A percentile compares a stretch with the other conserved stretches of the same genome.
phyloP scores from a whole-genome alignment of 2,113 vertebrate species.

The Excalfactoria chinensis region DNA sequence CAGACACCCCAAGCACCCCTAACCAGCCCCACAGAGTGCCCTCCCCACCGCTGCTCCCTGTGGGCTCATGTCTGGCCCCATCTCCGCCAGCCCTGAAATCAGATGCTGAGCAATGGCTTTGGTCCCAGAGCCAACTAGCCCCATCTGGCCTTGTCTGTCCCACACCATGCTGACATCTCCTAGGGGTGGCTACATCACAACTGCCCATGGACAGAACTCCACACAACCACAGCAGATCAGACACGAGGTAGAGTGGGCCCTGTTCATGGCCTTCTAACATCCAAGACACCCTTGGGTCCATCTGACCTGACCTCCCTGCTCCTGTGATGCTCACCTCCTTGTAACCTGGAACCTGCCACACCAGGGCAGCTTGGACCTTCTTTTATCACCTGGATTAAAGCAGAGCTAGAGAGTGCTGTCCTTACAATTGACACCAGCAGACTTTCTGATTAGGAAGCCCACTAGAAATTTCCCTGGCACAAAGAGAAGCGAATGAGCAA shows the following conservation, averaged over 20 bases:
- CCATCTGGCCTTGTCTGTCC: constrained; percentile 52
- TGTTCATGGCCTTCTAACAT: background rate
- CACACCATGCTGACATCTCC: background rate
- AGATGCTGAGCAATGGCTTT: constrained; percentile 40
- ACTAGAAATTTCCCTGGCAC: background rate
- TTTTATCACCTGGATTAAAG: background rate
- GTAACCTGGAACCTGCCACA: background rate
- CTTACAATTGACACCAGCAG: background rate
- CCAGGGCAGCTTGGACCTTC: background rate
- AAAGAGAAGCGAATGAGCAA: background rate
- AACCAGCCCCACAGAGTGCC: background rate
- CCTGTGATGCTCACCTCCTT: background rate
- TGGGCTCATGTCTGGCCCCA: background rate
- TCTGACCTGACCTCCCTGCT: background rate
- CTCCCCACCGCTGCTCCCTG: background rate
- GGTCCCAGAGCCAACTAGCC: background rate
- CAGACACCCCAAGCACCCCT: background rate
- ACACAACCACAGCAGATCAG: background rate
- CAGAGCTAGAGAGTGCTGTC: background rate
- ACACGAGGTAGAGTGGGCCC: background rate
- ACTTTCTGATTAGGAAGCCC: background rate
- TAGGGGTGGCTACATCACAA: background rate
- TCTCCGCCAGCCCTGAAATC: constrained; percentile 38
- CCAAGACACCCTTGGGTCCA: background rate
- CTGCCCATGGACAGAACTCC: background rate